These are phyloP conservation scores for Calliphora vicina DNA, from an alignment of 1,140 invertebrate genomes.

Conservation along the genomic window DNA sequence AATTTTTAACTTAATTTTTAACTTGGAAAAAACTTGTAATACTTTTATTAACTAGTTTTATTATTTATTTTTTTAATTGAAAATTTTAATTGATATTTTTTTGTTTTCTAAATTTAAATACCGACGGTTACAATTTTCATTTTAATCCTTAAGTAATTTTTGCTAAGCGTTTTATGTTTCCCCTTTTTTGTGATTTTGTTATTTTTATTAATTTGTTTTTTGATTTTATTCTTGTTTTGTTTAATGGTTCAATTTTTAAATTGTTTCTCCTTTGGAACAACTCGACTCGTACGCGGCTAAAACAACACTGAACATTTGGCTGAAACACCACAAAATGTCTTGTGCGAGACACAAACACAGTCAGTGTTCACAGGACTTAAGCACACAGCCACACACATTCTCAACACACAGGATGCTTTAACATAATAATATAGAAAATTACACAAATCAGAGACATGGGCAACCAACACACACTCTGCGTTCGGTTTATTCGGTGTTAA, in stretches of 20 bases:
- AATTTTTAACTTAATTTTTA: neutral
- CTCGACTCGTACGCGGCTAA: slow-evolving; percentile 28
- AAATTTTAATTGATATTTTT: neutral
- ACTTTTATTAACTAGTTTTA: neutral
- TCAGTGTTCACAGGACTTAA: no score
- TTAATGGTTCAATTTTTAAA: neutral
- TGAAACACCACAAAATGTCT: slow-evolving; percentile 11
- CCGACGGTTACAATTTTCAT: neutral
- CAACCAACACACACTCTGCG: slow-evolving; percentile 39
- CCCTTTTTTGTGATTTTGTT: neutral
- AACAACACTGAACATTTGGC: slow-evolving; percentile 26
- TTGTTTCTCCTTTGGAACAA: slow-evolving; percentile 2
- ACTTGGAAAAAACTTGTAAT: neutral
- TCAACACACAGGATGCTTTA: slow-evolving; percentile 23
- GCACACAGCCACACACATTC: neutral
- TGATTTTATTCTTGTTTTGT: neutral
- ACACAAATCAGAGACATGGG: slow-evolving; percentile 16
- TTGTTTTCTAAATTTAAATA: neutral
- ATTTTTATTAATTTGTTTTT: neutral
- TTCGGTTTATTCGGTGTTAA: slow-evolving; percentile 36
- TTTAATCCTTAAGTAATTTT: neutral
- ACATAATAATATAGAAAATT: neutral
- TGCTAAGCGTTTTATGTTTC: slow-evolving; percentile 7
- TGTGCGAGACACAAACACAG: slow-evolving; percentile 5
- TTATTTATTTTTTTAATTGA: neutral